Percentiles rank a stretch among this genome's conserved stretches.
Conservation (phyloP, 2,888 invertebrate genomes). For the Conus canariensis region DNA sequence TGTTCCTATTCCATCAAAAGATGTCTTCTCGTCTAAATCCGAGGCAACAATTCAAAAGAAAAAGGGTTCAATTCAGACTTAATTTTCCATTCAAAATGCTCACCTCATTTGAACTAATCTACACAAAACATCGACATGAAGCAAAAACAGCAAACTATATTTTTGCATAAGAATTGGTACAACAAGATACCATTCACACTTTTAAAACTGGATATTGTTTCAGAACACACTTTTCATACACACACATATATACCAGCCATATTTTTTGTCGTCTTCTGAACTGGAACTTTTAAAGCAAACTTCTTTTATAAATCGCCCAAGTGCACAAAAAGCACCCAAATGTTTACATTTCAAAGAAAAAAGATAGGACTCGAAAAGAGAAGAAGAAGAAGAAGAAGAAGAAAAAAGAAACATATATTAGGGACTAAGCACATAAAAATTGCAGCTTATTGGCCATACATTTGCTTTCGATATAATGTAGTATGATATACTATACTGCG, state of each 20-base stretch:
- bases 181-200: neutral
- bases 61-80: no score
- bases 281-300: neutral
- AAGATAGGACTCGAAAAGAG: neutral
- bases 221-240: neutral
- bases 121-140: neutral
- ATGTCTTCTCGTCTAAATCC: no score
- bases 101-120: no score
- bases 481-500: no score
- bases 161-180: neutral
- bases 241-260: neutral
- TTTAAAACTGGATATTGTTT: neutral
- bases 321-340: no score
- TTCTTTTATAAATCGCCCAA: neutral
- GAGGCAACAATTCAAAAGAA: no score
- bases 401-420: no score
- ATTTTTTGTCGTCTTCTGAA: neutral
- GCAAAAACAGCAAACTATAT: neutral
- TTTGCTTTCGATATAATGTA: no score
- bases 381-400: neutral
- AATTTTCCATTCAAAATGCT: no score
- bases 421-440: no score
- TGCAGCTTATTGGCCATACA: no score
- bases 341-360: neutral
- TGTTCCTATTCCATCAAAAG: no score